Base-by-base conservation (phyloP, 2,797 vertebrate genomes). In the Enteromius mattozi region DNA sequence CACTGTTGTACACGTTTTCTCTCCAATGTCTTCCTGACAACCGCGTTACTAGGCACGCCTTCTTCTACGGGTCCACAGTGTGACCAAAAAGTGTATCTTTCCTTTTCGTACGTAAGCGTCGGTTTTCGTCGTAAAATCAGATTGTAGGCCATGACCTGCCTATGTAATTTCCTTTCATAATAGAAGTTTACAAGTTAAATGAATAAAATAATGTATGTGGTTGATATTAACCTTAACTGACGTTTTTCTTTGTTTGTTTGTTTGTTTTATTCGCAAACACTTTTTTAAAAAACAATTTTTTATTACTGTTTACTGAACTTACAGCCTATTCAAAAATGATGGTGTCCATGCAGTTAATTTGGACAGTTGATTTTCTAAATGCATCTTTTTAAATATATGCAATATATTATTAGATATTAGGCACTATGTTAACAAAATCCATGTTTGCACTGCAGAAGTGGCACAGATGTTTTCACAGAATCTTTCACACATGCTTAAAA, bases 11-110 rank as follows among this genome's bases (percentile, higher is more conserved):
- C 68, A 78, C 66, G 35, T 66, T 82, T 81, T 65, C 6, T 9
- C 83, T 40, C 86, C 90, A 88, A 89, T 1, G 91, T 92, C 93
- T 88, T 93, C 91, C 88, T 92, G 87, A 93, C 93, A 94, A 89
- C 94, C 88, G 92, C 93, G 94, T 93, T 94, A 94, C 93, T 65
- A 80, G 71, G 87, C 88, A 65, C 82, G 71, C 85, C 78, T 51
- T 74, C 65, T 14, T 14, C 17, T 92, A 96, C 92, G 94, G 93
- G 45, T 65, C 79, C 86, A 33, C 87, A 56, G 24, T 9, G 35
- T 3, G 78, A 27, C 24, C 89, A 87, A 86, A 87, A 65, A 17
- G n/a, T 0, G 0, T 1, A 17, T 8, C n/a, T 24, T 24, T 59
- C 10, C 9, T 24, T 12, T 24, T 59, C 54, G 54, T 59, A 59